phyloP scores from a whole-genome alignment of 2,888 invertebrate genomes.

The Gibbula magus region DNA sequence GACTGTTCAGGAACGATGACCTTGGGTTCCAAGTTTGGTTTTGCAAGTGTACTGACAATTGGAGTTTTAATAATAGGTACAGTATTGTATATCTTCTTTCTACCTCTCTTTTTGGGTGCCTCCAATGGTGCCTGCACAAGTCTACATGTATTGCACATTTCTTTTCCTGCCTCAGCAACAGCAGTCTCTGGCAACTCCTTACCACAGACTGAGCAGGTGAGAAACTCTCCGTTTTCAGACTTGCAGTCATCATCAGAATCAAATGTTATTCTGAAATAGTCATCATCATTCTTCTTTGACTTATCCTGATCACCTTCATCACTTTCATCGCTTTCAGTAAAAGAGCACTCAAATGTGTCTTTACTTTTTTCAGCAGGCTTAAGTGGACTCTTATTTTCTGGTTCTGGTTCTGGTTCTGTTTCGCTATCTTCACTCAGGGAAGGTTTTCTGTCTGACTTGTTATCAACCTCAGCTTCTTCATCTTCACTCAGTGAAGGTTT shows the following conservation, averaged over 20 bases:
- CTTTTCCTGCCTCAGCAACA: background rate
- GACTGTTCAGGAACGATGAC: background rate
- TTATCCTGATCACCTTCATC: conserved; percentile 4
- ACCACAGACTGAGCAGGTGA: background rate
- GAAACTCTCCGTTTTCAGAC: background rate
- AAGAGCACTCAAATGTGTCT: background rate
- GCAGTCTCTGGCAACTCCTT: background rate
- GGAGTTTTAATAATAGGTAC: background rate
- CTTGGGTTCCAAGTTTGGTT: background rate
- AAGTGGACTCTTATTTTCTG: no score
- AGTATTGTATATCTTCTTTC: background rate
- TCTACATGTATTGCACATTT: conserved; percentile 16
- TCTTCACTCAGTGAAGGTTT: no score
- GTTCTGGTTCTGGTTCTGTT: no score
- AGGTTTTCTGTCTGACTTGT: no score
- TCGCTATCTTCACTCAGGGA: no score
- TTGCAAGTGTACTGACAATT: background rate
- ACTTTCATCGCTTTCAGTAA: conserved; percentile 6
- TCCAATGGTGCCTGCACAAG: background rate
- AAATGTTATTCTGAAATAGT: background rate
- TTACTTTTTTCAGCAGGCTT: no score
- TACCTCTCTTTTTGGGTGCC: background rate
- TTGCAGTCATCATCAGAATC: background rate
- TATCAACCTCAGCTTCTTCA: no score
- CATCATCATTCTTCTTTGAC: background rate